Base-by-base conservation (phyloP, 2,888 invertebrate genomes). In the Drosophila histrio region DNA sequence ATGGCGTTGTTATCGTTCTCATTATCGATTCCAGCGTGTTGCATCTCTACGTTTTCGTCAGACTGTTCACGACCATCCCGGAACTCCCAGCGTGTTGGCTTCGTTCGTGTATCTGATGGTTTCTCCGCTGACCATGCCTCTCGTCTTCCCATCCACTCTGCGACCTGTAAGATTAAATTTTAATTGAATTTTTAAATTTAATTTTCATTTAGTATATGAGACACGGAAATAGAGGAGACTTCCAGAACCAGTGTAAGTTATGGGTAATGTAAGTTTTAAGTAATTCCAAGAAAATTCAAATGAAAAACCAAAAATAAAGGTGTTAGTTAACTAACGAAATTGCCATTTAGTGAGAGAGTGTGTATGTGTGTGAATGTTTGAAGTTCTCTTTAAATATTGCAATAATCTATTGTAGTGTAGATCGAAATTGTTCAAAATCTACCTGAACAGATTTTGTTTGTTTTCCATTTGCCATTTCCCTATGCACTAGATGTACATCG, bases 81-180 rank as follows among this genome's bases (percentile, higher is more conserved):
- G 90, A 95, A 95, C 87, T 95, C 95, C 95, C 95, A 95, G 84
- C 95, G 94, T 56, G 94, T 94, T 77, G 95, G 94, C 89, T 94
- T 94, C 80, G 94, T 94, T 91, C 94, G 93, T 90, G 93, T 92
- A 92, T 94, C 94, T 89, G 90, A 79, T 83, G 91, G 90, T 88
- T 94, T 94, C 91, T 96, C 96, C 36, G 96, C 96, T 87, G 96
- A 96, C 97, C 97, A 97, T 26, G 97, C 97, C 93, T 97, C 96
- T 89, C 95, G 94, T 90, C 95, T 93, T 88, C 95, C 94, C 89
- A 93, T 93, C 95, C 95, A 95, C 90, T 95, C 95, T 72, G 94
- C 95, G 83, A 92, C 92, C 92, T 92, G 60, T 3, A 77, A 52
- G 3, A 30, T 26, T 2, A 11, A n/a, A 6, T 49, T 5, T 6